Evolutionary conservation across 2,888 invertebrate species (phyloP), one percentile per base, ranked within the genome.

Genomic region (Lampropteryx suffumata): DNA sequence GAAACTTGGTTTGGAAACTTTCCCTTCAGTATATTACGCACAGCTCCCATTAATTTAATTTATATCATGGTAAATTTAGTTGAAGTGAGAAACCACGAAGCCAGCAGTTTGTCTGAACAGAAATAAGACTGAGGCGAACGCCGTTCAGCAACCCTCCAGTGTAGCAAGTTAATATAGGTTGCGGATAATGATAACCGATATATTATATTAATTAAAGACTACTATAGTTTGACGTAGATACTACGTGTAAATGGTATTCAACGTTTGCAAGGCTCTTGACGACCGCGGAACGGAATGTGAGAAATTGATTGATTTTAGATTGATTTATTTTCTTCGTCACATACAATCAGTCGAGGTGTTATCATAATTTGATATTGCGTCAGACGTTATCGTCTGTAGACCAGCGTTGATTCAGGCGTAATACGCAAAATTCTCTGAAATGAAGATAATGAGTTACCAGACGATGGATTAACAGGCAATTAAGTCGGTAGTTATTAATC

Each of bases 361-460:
- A 48, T 49, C 42, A 17, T 37, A 49, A 49, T 43, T 37, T 28
- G 6, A 39, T 28, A 10, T 28, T 46, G 39, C 27, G 33, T 47
- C 39, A 40, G 39, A n/a, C 11, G 1, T 12, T 45, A 45, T 45
- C 29, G 28, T 8, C n/a, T 1, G 17, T 21, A 10, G 11, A 14
- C 28, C 39, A 17, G 29, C 32, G 14, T 39, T 32, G 14, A 17
- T 27, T 37, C 9, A 10, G 36, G 3, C 27, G 26, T 43, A 34
- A 21, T 14, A 17, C n/a, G 11, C 14, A 39, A 33, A 14, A n/a
- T 30, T 29, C 9, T 26, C 11, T 12, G 26, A 12, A 35, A 34
- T 11, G 9, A 14, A 3, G 29, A 7, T 30, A 30, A 13, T 30
- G 7, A 28, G 10, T 36, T 8, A 36, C 29, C 12, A 28, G n/a